phyloP scores from a whole-genome alignment of 2,113 vertebrate genomes.

The Triplophysa siluroides region DNA sequence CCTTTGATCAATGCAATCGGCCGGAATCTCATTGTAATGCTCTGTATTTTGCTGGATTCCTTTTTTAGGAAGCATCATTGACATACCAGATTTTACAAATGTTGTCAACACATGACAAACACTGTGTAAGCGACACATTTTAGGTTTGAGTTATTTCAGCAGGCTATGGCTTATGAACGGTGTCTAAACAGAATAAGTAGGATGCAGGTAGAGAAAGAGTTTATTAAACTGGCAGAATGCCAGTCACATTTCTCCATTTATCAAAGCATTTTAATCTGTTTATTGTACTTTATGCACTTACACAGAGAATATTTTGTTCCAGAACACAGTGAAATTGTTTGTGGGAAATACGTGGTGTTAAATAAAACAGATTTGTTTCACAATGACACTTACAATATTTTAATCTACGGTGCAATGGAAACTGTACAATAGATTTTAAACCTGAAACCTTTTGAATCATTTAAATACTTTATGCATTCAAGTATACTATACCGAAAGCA shows the following conservation, averaged over 20 bases:
- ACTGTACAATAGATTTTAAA: too few relatives aligned
- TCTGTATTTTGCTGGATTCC: background rate
- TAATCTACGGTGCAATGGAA: too few relatives aligned
- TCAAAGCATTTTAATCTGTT: background rate
- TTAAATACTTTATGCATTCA: too few relatives aligned
- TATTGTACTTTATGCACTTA: background rate
- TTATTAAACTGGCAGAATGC: background rate
- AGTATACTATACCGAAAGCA: too few relatives aligned
- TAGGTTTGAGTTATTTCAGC: background rate
- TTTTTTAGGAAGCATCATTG: background rate
- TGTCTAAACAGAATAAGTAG: background rate
- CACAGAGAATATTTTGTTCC: too few relatives aligned
- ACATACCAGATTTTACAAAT: background rate
- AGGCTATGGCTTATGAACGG: background rate
- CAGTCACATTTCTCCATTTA: background rate
- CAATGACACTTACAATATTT: too few relatives aligned
- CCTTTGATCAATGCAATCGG: constrained; percentile 14
- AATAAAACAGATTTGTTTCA: too few relatives aligned
- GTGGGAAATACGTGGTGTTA: too few relatives aligned
- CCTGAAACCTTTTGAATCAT: too few relatives aligned
- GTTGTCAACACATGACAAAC: constrained; percentile 11
- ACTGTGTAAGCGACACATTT: background rate
- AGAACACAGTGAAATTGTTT: too few relatives aligned
- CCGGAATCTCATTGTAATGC: background rate
- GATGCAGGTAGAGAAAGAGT: background rate